These are phyloP conservation scores for Orientallactaga bullata DNA, from an alignment of 2,113 vertebrate genomes.

Conservation along the genomic window DNA sequence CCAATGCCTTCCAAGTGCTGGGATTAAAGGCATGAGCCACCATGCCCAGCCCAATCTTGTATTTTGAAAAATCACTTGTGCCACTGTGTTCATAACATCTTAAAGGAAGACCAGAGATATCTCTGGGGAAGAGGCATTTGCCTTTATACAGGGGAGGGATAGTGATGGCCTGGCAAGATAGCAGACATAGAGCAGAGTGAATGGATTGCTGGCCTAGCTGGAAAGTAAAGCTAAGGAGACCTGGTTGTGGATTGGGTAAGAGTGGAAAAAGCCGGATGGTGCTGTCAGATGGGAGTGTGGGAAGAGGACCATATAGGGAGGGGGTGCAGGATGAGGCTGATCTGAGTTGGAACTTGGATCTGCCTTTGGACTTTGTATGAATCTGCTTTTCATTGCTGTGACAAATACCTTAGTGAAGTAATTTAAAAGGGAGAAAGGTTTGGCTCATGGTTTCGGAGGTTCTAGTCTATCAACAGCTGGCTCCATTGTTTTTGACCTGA, in stretches of 20 bases:
- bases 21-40: no score
- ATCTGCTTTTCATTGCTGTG: neutral
- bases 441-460: neutral
- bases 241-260: neutral
- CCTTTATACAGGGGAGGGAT: neutral
- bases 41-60: neutral
- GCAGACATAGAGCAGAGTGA: neutral
- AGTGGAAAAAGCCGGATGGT: neutral
- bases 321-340: neutral
- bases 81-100: neutral
- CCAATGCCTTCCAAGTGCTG: no score
- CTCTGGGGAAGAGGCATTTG: neutral
- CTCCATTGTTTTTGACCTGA: neutral
- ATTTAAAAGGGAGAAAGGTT: neutral
- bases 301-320: neutral
- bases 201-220: neutral
- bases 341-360: neutral
- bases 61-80: constrained; percentile 28
- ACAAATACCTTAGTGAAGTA: neutral
- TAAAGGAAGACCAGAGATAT: neutral
- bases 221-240: neutral
- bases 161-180: neutral
- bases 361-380: neutral
- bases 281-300: neutral
- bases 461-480: neutral